Conservation (phyloP, 2,888 invertebrate genomes). For the Pristionchus japonicus region DNA sequence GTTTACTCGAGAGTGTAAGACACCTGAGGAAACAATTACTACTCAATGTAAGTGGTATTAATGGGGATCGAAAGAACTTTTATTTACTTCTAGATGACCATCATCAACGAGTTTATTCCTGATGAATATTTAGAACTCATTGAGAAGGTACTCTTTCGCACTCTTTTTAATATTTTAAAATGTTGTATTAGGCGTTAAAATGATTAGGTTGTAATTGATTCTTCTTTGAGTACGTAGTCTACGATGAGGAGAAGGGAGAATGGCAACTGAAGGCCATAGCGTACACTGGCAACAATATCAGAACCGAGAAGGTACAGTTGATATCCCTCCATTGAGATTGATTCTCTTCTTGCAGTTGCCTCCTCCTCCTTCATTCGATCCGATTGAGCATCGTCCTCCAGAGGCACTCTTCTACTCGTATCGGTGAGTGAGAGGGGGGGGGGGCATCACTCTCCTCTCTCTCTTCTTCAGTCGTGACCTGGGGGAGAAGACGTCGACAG, state of each 20-base stretch:
- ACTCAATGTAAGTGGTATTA: background rate
- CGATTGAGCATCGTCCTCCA: constrained; percentile 21
- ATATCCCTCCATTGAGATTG: background rate
- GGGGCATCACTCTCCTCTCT: too few relatives aligned
- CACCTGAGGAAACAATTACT: constrained; percentile 82
- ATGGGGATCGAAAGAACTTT: background rate
- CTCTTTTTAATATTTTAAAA: too few relatives aligned
- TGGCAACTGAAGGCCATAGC: constrained; percentile 98
- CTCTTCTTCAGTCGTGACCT: constrained; percentile 3
- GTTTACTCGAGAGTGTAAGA: constrained; percentile 91
- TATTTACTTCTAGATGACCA: constrained; percentile 80
- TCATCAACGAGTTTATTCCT: constrained; percentile 93
- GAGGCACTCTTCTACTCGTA: constrained; percentile 46
- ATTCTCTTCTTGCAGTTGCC: constrained; percentile 6
- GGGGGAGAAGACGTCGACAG: constrained; percentile 24
- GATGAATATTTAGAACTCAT: constrained; percentile 87
- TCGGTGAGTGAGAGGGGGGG: background rate
- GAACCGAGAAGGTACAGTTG: constrained; percentile 71
- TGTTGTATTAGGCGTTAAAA: too few relatives aligned
- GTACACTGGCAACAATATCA: constrained; percentile 98
- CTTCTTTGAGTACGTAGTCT: constrained; percentile 32
- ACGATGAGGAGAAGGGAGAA: constrained; percentile 81
- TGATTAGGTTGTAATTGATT: background rate
- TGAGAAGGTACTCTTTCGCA: constrained; percentile 63
- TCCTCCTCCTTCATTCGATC: constrained; percentile 38